phyloP scores from a whole-genome alignment of 1,140 invertebrate species.

The Micrasema minimum region DNA sequence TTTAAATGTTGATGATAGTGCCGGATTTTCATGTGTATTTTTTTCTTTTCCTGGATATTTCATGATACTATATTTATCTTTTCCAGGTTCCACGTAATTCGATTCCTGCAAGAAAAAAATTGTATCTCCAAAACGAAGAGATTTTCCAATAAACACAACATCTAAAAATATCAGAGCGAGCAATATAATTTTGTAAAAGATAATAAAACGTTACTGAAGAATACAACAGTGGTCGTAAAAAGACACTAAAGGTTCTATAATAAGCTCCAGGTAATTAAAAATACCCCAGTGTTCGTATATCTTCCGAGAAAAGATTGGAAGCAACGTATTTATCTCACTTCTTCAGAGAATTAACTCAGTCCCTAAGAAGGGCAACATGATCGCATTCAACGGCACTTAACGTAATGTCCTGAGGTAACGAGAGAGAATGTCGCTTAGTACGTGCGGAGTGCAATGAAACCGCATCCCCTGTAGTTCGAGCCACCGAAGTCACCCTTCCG shows the following conservation, averaged over 20 bases:
- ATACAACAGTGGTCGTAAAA: constrained; percentile 41
- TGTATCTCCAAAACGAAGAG: not conserved
- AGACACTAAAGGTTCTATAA: constrained; percentile 38
- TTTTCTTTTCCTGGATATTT: not conserved
- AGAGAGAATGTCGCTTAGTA: constrained; percentile 31
- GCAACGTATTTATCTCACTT: not conserved
- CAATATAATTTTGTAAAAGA: constrained; percentile 21
- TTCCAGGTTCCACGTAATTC: constrained; percentile 6
- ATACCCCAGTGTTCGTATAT: constrained; percentile 32
- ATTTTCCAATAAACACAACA: constrained; percentile 15
- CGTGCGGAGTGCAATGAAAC: constrained; percentile 42
- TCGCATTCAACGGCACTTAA: constrained; percentile 53
- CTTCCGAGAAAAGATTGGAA: constrained; percentile 23
- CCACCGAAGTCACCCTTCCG: not conserved
- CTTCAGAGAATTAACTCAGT: not conserved
- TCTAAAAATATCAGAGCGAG: constrained; percentile 21
- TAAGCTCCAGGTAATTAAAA: constrained; percentile 44
- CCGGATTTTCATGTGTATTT: no score
- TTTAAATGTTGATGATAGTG: no score
- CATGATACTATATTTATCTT: not conserved
- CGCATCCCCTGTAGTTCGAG: not conserved
- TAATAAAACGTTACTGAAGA: constrained; percentile 29
- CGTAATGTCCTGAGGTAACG: constrained; percentile 8
- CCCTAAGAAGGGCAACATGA: constrained; percentile 43
- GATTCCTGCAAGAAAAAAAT: not conserved